Evolutionary conservation across 2,888 invertebrate species (phyloP).

Genomic region (Aethes cnicana): DNA sequence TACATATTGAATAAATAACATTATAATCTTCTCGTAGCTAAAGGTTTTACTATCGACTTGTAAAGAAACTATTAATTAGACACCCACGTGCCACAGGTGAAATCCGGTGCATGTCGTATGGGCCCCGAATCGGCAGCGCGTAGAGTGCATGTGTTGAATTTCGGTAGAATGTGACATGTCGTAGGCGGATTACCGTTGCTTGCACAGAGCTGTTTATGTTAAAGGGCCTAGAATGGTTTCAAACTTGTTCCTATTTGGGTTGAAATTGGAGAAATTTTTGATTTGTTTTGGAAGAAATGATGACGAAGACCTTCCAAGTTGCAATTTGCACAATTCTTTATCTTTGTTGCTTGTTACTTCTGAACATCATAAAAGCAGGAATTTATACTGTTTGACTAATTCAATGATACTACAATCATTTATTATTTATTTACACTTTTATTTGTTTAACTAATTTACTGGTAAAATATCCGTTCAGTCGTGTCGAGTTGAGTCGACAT

Average conservation of each 20-base stretch:
- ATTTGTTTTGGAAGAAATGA: background rate
- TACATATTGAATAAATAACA: too few relatives aligned
- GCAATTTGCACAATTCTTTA: background rate
- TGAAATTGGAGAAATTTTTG: background rate
- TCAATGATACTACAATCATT: too few relatives aligned
- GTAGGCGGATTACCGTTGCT: constrained; percentile 19
- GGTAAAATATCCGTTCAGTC: too few relatives aligned
- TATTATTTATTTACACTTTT: too few relatives aligned
- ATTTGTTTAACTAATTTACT: too few relatives aligned
- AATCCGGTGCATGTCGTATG: background rate
- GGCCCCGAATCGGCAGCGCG: constrained; percentile 5
- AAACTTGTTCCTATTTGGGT: constrained; percentile 10
- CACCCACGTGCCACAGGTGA: background rate
- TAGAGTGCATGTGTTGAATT: constrained; percentile 24
- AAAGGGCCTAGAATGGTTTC: constrained; percentile 5
- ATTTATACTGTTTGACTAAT: too few relatives aligned
- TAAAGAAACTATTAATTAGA: background rate
- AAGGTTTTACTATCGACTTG: constrained; percentile 1
- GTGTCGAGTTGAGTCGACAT: too few relatives aligned
- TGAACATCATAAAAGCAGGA: too few relatives aligned
- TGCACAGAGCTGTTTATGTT: constrained; percentile 6
- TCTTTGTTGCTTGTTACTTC: too few relatives aligned
- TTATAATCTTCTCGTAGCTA: background rate
- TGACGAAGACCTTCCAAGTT: background rate
- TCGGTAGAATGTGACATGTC: constrained; percentile 28